Base-by-base conservation (phyloP, 2,113 vertebrate genomes). In the Atlantisia rogersi region DNA sequence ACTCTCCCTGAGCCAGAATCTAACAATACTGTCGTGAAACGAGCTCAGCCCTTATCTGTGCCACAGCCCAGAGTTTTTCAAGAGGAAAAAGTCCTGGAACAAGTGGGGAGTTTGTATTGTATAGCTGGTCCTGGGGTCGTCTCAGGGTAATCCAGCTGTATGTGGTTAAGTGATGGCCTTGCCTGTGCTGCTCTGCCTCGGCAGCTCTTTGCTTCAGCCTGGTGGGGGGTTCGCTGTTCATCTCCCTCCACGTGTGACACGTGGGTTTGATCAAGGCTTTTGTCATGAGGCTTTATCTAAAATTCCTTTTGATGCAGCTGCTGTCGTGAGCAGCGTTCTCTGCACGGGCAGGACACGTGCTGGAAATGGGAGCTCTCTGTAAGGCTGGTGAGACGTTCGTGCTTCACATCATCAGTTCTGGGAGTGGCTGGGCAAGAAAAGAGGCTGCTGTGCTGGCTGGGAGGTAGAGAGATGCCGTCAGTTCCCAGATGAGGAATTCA, bases 121-220 rank as follows among this genome's bases (percentile, higher is more conserved):
- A 28, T 4, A 46, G 25, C 39, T 55, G 56, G 6, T 25, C 56
- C 56, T 21, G 52, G 62, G 22, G 2, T 29, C 14, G 4, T 16
- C 58, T 32, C 26, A 42, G 52, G 10, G 11, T 40, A 6, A 71
- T 52, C 39, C 64, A 56, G 39, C 39, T 64, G 12, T 58, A 8
- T 31, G 0, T 15, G 2, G 10, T 20, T 1, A 4, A 26, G 22
- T 8, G 46, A 22, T 17, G 2, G 6, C 21, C n/a, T 31, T 37
- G 46, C 48, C 70, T 56, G 26, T 0, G 1, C 1, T 7, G 32
- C 7, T 13, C 29, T 22, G 80, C 65, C 42, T 18, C 44, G 7
- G 44, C 44, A 31, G 40, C 40, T 7, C 73, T 65, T 4, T 8
- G 29, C 59, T 52, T 29, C 64, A 37, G 37, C 55, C 42, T 11